Evolutionary conservation across 2,888 invertebrate species (phyloP), one percentile per base, ranked within the genome.

Genomic region (Odontomyia ornata): DNA sequence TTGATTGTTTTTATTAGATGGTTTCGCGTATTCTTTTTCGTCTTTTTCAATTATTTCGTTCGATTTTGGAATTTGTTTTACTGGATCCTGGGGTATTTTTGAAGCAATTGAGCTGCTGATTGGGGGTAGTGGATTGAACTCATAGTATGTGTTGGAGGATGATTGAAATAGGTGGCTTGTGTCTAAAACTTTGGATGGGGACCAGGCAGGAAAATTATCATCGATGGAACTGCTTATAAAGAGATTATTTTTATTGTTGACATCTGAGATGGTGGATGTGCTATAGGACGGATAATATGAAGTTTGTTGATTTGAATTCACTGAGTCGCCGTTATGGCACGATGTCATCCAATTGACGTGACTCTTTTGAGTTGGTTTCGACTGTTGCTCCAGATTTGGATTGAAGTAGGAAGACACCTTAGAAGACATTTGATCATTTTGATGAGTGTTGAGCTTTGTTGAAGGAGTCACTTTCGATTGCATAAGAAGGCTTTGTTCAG

Each of bases 171-270:
- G 25, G 25, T 75, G 64, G 9, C 64, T 47, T 15, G 75, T 75
- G 47, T 80, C 79, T 21, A 77, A 73, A 62, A 87, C 81, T 81
- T 90, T 90, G 1, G 88, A 88, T 0, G 89, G 89, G 1, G 89
- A 89, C 90, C 89, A 90, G 79, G 89, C 88, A 79, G 89, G 89
- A 11, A 88, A 87, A 80, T 89, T 89, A 11, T 79, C 79, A 23
- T 89, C 89, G 46, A 84, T 56, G 2, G 4, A n/a, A 23, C 28
- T 83, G 5, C 79, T 77, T 28, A 82, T 80, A 78, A 84, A 64
- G 30, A 43, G 36, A 27, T 65, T 73, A 21, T 4, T 18, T 21
- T n/a, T 62, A 56, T 21, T 77, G 18, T 27, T 60, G 36, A 46
- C 60, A 13, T 75, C 75, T 4, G 25, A n/a, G n/a, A n/a, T 36